Conservation (phyloP, 2,113 vertebrate species). For the Heterochromis multidens region DNA sequence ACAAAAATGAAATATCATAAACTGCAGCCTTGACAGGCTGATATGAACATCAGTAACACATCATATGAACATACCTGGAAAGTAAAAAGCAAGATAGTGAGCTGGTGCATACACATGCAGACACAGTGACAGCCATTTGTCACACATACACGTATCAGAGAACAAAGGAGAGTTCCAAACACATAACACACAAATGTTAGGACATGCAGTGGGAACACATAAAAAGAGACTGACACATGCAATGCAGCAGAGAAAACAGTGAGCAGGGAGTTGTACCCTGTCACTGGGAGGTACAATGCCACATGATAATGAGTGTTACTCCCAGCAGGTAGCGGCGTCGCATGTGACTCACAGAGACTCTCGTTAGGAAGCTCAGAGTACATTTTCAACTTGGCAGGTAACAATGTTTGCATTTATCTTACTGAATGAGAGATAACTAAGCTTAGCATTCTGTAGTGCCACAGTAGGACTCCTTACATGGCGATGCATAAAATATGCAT, state of each 20-base stretch:
- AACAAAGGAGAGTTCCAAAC: conserved; percentile 22
- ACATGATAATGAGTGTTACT: conserved; percentile 62
- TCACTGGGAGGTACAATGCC: conserved; percentile 54
- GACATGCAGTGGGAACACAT: not conserved
- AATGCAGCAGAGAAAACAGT: conserved; percentile 21
- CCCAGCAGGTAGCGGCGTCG: conserved; percentile 56
- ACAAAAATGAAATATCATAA: conserved; percentile 10
- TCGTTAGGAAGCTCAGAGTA: conserved; percentile 42
- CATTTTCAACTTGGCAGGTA: conserved; percentile 46
- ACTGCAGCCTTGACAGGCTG: not conserved
- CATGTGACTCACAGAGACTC: conserved; percentile 46
- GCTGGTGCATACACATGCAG: not conserved
- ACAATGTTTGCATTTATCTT: conserved; percentile 55
- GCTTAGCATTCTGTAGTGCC: conserved; percentile 21
- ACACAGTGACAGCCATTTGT: conserved; percentile 6
- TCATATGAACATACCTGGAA: conserved; percentile 1
- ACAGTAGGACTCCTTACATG: not conserved
- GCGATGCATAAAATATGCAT: conserved; percentile 41
- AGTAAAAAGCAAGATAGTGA: not conserved
- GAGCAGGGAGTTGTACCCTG: conserved; percentile 33
- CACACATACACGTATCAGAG: not conserved
- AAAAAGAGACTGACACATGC: conserved; percentile 39
- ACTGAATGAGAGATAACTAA: conserved; percentile 37
- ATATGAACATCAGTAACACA: conserved; percentile 25
- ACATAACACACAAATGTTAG: conserved; percentile 21